phyloP scores from a whole-genome alignment of 2,113 vertebrate genomes.

The Uropsilus gracilis region DNA sequence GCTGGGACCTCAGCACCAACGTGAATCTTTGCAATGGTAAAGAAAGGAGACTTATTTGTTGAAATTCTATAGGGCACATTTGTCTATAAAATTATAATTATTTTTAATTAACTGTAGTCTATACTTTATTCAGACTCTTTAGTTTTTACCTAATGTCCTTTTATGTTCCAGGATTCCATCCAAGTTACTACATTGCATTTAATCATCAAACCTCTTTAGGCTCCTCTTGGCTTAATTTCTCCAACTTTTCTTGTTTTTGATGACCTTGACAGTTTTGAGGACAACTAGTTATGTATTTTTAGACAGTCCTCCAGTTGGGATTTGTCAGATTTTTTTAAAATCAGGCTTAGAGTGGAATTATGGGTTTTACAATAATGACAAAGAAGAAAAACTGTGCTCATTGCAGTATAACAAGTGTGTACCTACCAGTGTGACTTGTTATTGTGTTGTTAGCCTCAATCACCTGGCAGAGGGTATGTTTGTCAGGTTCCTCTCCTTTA shows the following conservation, averaged over 20 bases:
- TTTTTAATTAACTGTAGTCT: not conserved
- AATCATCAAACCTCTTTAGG: not conserved
- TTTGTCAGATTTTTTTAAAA: not conserved
- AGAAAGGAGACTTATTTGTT: not conserved
- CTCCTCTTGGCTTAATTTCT: conserved; percentile 28
- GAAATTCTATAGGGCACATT: not conserved
- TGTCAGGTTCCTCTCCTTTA: not conserved
- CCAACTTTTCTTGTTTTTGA: not conserved
- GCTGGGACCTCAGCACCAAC: not conserved
- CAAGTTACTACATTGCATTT: not conserved
- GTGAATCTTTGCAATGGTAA: not conserved
- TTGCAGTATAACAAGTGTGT: not conserved
- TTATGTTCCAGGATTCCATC: not conserved
- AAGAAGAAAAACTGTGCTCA: no score
- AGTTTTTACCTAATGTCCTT: not conserved
- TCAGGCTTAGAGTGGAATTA: not conserved
- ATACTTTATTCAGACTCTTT: not conserved
- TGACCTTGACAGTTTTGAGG: conserved; percentile 27
- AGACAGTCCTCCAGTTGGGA: not conserved
- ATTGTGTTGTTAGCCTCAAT: not conserved
- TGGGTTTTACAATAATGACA: no score
- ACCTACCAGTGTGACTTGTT: not conserved
- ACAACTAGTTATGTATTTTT: not conserved
- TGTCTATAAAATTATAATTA: not conserved
- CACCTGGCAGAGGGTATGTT: not conserved